Percentiles rank a stretch among this genome's conserved stretches.
phyloP scores from a whole-genome alignment of 2,888 invertebrate species.

The Diachrysia chrysitis region DNA sequence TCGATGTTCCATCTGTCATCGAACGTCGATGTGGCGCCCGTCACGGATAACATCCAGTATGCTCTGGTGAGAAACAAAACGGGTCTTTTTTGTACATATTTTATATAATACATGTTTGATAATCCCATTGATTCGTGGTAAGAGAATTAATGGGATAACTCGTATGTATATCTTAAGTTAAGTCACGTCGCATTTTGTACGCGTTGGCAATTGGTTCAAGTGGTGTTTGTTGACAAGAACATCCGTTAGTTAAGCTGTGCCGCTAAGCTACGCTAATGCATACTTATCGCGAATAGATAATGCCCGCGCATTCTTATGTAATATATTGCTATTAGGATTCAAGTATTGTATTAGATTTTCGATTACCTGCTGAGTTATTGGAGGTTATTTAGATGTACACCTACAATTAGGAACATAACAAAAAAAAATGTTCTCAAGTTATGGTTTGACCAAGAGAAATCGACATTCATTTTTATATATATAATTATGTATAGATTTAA shows the following conservation, averaged over 20 bases:
- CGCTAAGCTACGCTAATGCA: not conserved
- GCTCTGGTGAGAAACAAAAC: slow-evolving; percentile 88
- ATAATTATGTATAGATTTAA: too few relatives aligned
- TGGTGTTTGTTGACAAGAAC: not conserved
- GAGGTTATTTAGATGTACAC: not conserved
- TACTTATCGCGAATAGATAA: not conserved
- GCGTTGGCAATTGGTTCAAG: not conserved
- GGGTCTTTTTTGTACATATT: not conserved
- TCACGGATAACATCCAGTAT: slow-evolving; percentile 92
- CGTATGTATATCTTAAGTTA: too few relatives aligned
- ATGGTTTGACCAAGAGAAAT: too few relatives aligned
- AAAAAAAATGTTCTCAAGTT: too few relatives aligned
- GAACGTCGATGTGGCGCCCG: slow-evolving; percentile 91
- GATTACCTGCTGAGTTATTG: not conserved
- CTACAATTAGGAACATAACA: too few relatives aligned
- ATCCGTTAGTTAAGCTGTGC: not conserved
- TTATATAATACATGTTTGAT: not conserved
- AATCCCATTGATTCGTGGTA: not conserved
- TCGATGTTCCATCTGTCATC: slow-evolving; percentile 92
- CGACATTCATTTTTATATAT: too few relatives aligned
- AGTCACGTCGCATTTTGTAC: too few relatives aligned
- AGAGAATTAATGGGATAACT: not conserved
- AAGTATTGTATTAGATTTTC: too few relatives aligned
- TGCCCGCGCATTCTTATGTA: not conserved
- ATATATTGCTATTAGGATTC: not conserved